Conservation (phyloP, 2,888 invertebrate species). For the Harpalus rufipes region DNA sequence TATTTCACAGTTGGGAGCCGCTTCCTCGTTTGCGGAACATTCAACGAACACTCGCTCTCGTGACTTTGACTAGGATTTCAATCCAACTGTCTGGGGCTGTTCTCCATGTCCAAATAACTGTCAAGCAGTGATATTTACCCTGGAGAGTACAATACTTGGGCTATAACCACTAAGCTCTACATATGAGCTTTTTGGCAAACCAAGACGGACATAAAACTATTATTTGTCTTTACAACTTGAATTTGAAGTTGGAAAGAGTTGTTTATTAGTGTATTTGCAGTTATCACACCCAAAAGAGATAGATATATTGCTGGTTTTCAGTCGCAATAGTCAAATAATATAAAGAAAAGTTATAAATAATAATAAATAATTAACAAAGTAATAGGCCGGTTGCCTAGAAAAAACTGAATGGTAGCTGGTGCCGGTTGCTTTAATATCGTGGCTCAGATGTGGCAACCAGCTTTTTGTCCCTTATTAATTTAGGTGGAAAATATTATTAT, state of each 20-base stretch:
- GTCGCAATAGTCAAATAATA: too few species aligned
- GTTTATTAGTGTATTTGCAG: too few species aligned
- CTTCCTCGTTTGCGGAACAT: not conserved
- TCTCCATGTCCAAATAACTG: constrained; percentile 47
- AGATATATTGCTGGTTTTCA: too few species aligned
- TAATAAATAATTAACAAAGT: too few species aligned
- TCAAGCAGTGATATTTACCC: not conserved
- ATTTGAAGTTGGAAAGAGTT: too few species aligned
- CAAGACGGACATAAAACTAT: not conserved
- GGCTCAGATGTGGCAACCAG: too few species aligned
- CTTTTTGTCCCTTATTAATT: too few species aligned
- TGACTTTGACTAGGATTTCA: not conserved
- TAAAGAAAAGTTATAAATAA: too few species aligned
- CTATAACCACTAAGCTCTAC: not conserved
- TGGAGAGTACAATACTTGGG: not conserved
- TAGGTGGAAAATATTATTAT: too few species aligned
- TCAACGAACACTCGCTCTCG: not conserved
- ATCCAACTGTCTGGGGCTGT: not conserved
- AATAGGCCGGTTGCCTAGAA: too few species aligned
- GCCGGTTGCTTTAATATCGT: too few species aligned
- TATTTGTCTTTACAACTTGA: not conserved
- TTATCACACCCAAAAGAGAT: not conserved
- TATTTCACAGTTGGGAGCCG: not conserved
- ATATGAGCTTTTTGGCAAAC: not conserved
- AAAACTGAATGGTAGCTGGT: too few species aligned